Percentiles rank a stretch among this genome's conserved stretches.
phyloP scores from a whole-genome alignment of 2,113 vertebrate species.

The Dryoscopus gambensis region DNA sequence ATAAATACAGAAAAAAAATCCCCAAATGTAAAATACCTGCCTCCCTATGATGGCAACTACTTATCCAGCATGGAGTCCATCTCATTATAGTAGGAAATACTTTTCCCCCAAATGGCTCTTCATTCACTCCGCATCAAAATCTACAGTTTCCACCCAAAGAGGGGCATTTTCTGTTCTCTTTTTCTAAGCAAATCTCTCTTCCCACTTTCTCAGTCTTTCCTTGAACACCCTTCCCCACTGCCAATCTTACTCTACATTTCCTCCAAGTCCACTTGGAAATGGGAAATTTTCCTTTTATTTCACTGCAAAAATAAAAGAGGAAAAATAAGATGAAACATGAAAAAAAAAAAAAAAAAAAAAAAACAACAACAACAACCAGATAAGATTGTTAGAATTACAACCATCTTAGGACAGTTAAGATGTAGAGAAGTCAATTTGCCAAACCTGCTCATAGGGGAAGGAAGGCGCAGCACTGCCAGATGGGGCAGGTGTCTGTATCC shows the following conservation, averaged over 20 bases:
- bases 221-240: background rate
- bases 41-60: background rate
- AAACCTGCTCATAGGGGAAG: background rate
- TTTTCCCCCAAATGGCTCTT: background rate
- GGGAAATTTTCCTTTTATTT: background rate
- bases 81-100: background rate
- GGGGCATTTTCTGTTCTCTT: background rate
- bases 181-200: background rate
- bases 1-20: background rate
- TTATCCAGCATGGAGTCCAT: background rate
- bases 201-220: background rate
- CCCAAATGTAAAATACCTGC: background rate
- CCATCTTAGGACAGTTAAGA: background rate
- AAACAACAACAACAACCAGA: no score
- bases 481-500: fast-evolving
- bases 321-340: background rate
- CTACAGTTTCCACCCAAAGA: background rate
- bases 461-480: fast-evolving
- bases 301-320: background rate
- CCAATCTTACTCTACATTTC: background rate
- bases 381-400: background rate
- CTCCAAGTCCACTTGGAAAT: background rate
- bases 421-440: background rate
- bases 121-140: background rate
- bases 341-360: no score